These are phyloP conservation scores for Digitonthophagus gazella DNA, from an alignment of 2,888 invertebrate species.

Conservation along the genomic window DNA sequence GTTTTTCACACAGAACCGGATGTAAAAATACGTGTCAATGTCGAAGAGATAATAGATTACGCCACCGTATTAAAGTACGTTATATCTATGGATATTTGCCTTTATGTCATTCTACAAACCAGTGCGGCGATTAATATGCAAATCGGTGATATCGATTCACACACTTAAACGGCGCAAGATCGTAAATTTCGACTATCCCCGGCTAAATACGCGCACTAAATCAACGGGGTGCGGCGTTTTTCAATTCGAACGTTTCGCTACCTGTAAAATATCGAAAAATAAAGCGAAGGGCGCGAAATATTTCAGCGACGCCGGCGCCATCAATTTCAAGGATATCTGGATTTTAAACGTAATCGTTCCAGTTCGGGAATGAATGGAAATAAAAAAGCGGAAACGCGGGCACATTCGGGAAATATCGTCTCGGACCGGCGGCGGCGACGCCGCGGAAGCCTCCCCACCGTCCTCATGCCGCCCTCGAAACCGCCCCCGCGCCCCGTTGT, in stretches of 20 bases:
- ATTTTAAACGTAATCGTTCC: slow-evolving; percentile 28
- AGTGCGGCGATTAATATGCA: slow-evolving; percentile 11
- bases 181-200: background rate
- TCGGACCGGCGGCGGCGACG: background rate
- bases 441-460: background rate
- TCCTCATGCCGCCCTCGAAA: background rate
- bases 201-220: background rate
- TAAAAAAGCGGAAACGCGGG: slow-evolving; percentile 27
- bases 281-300: slow-evolving; percentile 1
- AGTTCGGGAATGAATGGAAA: slow-evolving; percentile 21
- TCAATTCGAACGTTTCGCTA: slow-evolving; percentile 1
- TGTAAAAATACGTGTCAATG: background rate
- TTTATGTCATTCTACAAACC: background rate
- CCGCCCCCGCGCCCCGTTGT: slow-evolving; percentile 33
- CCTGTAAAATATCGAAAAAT: slow-evolving; percentile 9
- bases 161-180: background rate
- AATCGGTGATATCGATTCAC: background rate
- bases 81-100: background rate
- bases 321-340: slow-evolving; percentile 28
- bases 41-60: background rate
- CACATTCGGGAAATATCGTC: slow-evolving; percentile 14
- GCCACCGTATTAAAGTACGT: too few species aligned
- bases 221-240: slow-evolving; percentile 2
- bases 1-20: background rate
- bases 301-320: slow-evolving; percentile 17